Evolutionary conservation across 1,140 invertebrate genomes (phyloP).

Genomic region (Calephelis nemesis): DNA sequence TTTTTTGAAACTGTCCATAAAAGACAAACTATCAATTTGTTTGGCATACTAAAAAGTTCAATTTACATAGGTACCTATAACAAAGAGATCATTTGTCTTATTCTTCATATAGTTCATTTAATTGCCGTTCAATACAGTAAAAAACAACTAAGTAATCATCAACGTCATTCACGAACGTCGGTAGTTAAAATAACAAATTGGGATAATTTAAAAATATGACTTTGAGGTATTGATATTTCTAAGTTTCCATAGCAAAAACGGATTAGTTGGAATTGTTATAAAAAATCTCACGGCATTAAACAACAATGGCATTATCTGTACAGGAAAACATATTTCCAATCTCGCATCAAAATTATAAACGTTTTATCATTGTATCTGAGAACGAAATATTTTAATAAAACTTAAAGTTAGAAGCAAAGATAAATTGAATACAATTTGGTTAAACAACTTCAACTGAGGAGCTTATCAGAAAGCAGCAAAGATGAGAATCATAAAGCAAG

Average conservation of each 20-base stretch:
- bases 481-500: constrained; percentile 16
- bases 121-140: constrained; percentile 4
- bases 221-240: constrained; percentile 1
- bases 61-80: background rate
- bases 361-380: constrained; percentile 12
- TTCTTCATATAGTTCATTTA: constrained; percentile 1
- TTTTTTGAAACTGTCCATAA: no score
- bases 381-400: constrained; percentile 67
- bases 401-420: constrained; percentile 16
- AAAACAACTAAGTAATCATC: constrained; percentile 16
- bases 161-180: background rate
- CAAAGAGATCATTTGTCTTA: background rate
- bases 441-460: background rate
- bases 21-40: no score
- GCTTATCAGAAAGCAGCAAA: constrained; percentile 24
- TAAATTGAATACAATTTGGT: background rate
- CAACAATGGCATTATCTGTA: constrained; percentile 52
- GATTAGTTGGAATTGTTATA: constrained; percentile 33
- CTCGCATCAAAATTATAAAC: constrained; percentile 39
- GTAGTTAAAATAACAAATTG: constrained; percentile 16
- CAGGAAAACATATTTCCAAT: constrained; percentile 64
- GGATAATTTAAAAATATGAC: constrained; percentile 16
- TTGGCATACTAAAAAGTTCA: background rate
- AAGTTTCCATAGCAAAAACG: constrained; percentile 28
- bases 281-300: constrained; percentile 50